Conservation (phyloP, 2,113 vertebrate genomes). For the Oreochromis spilurus region DNA sequence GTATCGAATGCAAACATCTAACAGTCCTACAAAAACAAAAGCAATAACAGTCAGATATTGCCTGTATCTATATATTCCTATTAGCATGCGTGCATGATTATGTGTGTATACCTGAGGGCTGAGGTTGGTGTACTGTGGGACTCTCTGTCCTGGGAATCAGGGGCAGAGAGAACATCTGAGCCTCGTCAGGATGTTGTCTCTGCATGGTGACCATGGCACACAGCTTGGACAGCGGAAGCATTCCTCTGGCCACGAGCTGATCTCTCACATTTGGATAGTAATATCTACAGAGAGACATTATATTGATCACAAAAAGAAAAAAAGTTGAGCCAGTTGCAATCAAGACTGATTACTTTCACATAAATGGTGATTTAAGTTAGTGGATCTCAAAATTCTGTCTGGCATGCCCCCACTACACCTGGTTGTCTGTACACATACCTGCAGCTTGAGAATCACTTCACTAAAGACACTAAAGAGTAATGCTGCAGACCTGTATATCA, state of each 20-base stretch:
- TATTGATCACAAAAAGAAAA: not conserved
- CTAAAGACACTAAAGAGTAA: not conserved
- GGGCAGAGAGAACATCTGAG: conserved; percentile 84
- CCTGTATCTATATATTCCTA: not conserved
- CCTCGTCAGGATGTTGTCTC: conserved; percentile 71
- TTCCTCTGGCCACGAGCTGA: conserved; percentile 87
- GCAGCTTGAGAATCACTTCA: not conserved
- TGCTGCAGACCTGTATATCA: not conserved
- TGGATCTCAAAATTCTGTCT: not conserved
- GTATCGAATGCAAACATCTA: conserved; percentile 85
- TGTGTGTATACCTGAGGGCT: conserved; percentile 75
- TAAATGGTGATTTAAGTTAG: not conserved
- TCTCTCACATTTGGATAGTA: conserved; percentile 97
- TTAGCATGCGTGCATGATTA: not conserved
- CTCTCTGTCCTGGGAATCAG: conserved; percentile 73
- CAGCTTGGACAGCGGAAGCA: conserved; percentile 86
- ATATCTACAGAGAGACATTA: conserved; percentile 75
- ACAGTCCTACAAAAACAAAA: conserved; percentile 73
- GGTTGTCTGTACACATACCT: not conserved
- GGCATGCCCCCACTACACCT: not conserved
- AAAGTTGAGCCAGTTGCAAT: not conserved
- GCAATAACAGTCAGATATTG: not conserved
- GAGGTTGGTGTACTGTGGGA: conserved; percentile 53
- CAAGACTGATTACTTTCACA: not conserved
- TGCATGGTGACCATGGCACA: conserved; percentile 91